Evolutionary conservation across 1,140 invertebrate species (phyloP).

Genomic region (Atta cephalotes): DNA sequence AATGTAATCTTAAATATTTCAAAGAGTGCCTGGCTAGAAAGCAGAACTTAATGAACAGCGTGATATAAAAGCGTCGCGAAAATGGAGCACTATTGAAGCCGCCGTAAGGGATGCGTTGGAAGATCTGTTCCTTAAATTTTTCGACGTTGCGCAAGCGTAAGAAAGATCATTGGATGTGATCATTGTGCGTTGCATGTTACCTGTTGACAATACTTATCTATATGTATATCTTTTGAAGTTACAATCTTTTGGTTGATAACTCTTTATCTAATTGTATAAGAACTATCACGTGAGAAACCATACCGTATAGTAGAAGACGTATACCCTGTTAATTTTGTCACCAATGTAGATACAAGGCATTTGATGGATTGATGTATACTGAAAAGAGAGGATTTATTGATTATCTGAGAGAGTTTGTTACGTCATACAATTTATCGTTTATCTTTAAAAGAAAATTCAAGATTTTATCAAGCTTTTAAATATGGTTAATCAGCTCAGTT

Average conservation of each 20-base stretch:
- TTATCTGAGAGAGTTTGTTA: background rate
- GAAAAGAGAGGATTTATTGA: slow-evolving; percentile 20
- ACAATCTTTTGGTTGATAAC: background rate
- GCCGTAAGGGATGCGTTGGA: slow-evolving; percentile 31
- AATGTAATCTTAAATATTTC: background rate
- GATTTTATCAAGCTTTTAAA: background rate
- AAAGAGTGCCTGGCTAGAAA: slow-evolving; percentile 18
- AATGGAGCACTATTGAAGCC: slow-evolving; percentile 30
- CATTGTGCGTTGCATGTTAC: slow-evolving; percentile 60
- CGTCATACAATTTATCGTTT: background rate
- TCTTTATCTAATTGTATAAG: background rate
- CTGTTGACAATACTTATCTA: slow-evolving; percentile 39
- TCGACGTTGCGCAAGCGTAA: slow-evolving; percentile 38
- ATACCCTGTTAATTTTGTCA: slow-evolving; percentile 47
- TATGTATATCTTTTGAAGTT: background rate
- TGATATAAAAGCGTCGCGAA: slow-evolving; percentile 15
- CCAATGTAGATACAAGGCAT: slow-evolving; percentile 32
- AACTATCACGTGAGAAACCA: slow-evolving; percentile 1
- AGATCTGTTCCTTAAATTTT: slow-evolving; percentile 26
- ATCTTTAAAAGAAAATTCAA: background rate
- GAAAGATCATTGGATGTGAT: slow-evolving; percentile 53
- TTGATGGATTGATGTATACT: slow-evolving; percentile 41
- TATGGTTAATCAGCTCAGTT: background rate
- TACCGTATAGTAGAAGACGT: slow-evolving; percentile 43
- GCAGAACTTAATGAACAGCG: slow-evolving; percentile 22